phyloP scores from a whole-genome alignment of 1,140 invertebrate species.

The Ceratitis capitata region DNA sequence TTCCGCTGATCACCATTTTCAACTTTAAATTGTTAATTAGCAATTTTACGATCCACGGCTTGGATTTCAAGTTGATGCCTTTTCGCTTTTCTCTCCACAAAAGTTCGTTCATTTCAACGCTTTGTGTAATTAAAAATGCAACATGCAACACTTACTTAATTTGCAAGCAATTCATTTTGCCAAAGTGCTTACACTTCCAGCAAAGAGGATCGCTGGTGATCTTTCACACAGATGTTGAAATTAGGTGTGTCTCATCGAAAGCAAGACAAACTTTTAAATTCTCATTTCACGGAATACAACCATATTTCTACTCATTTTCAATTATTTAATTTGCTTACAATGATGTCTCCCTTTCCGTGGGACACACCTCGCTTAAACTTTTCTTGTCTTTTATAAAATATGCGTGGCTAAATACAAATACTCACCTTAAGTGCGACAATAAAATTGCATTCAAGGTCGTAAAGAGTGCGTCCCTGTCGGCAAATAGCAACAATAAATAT shows the following conservation, averaged over 20 bases:
- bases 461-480: neutral
- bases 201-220: neutral
- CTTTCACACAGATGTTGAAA: no score
- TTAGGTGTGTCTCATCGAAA: no score
- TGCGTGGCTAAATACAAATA: neutral
- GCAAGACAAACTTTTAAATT: no score
- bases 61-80: neutral
- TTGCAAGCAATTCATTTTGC: neutral
- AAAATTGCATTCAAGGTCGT: slow-evolving; percentile 29
- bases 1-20: neutral
- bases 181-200: neutral
- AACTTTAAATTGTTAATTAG: neutral
- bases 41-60: neutral
- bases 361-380: no score
- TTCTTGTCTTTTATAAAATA: neutral
- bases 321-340: no score
- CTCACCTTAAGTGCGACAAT: neutral
- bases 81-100: neutral
- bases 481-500: neutral
- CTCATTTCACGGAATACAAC: no score
- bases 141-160: neutral
- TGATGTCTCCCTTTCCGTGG: no score
- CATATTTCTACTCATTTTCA: no score
- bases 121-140: neutral
- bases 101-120: neutral